Conservation (phyloP, 2,797 vertebrate species). For the Tolypeutes matacus region DNA sequence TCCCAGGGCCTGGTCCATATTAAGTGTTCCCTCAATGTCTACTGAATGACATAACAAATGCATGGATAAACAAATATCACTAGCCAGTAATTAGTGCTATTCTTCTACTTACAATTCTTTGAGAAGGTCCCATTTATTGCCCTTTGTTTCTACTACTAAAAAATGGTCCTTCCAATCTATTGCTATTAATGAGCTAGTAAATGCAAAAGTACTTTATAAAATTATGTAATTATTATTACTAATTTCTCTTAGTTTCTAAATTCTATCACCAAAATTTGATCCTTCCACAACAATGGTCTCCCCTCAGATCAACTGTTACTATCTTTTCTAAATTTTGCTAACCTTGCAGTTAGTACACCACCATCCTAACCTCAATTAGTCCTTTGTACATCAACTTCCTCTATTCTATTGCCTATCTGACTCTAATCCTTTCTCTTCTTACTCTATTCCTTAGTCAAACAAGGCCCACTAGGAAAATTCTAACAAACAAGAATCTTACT, state of each 20-base stretch:
- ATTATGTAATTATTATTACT: conserved; percentile 35
- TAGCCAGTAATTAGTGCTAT: background rate
- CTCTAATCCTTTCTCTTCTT: conserved; percentile 5
- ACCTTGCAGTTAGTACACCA: background rate
- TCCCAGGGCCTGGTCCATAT: background rate
- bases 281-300: background rate
- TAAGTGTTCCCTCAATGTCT: conserved; percentile 22
- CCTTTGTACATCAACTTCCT: background rate
- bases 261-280: conserved; percentile 17
- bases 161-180: background rate
- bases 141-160: conserved; percentile 57
- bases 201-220: conserved; percentile 29
- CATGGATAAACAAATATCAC: background rate
- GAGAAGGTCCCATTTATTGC: background rate
- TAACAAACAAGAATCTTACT: conserved; percentile 48
- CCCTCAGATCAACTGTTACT: background rate
- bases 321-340: conserved; percentile 16
- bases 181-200: background rate
- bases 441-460: conserved; percentile 6
- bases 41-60: conserved; percentile 40
- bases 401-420: conserved; percentile 26
- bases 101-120: conserved; percentile 1
- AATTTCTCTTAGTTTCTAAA: conserved; percentile 42
- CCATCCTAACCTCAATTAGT: background rate
- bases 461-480: background rate